phyloP scores from a whole-genome alignment of 1,140 invertebrate genomes.

The Drosophila obscura region DNA sequence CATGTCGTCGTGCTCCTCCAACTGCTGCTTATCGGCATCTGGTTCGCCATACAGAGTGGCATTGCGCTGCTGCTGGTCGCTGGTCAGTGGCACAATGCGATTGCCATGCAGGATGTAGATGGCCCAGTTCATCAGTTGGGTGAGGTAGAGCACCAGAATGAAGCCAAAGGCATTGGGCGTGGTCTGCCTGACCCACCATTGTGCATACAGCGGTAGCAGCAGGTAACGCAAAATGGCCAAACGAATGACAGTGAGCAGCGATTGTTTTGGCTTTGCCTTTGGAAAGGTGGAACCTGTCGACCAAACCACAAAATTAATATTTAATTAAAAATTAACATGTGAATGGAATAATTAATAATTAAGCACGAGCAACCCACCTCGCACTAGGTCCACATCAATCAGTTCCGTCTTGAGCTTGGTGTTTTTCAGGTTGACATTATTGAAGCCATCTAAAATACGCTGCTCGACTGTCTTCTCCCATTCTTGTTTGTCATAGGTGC shows the following conservation, averaged over 20 bases:
- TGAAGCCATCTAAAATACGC: slow-evolving; percentile 92
- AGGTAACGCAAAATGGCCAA: slow-evolving; percentile 91
- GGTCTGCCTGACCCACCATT: slow-evolving; percentile 96
- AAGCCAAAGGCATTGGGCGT: slow-evolving; percentile 89
- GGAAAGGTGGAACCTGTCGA: slow-evolving; percentile 94
- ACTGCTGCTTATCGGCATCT: slow-evolving; percentile 36
- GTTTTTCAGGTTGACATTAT: slow-evolving; percentile 93
- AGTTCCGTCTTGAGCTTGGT: slow-evolving; percentile 95
- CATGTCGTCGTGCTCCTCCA: slow-evolving; percentile 67
- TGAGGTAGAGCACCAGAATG: slow-evolving; percentile 90
- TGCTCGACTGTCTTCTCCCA: slow-evolving; percentile 98
- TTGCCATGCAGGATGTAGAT: slow-evolving; percentile 86
- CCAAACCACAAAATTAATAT: background rate
- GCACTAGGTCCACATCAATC: slow-evolving; percentile 97
- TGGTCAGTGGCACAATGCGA: slow-evolving; percentile 65
- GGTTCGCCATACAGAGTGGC: background rate
- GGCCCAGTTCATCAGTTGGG: slow-evolving; percentile 89
- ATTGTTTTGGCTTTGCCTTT: slow-evolving; percentile 96
- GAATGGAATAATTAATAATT: background rate
- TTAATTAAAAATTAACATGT: background rate
- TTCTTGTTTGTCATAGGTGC: slow-evolving; percentile 97
- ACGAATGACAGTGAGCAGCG: slow-evolving; percentile 91
- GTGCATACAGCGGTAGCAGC: slow-evolving; percentile 91
- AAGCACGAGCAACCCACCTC: slow-evolving; percentile 85
- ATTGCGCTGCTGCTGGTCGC: slow-evolving; percentile 36